Conservation (phyloP, 1,140 invertebrate genomes). For the Calliphora vicina region DNA sequence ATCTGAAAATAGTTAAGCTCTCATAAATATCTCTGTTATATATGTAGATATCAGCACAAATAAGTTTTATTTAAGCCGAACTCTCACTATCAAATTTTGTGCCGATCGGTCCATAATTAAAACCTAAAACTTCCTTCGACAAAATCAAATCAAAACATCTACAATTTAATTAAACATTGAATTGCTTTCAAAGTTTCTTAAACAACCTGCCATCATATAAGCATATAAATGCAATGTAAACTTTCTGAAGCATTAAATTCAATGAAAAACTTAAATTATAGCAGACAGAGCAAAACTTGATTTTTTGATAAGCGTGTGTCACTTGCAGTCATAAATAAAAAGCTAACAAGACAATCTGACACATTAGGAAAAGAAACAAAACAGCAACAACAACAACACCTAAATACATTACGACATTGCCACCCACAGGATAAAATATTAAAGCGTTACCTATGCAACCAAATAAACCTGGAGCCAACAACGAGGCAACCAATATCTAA, state of each 20-base stretch:
- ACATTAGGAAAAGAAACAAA: not conserved
- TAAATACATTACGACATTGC: not conserved
- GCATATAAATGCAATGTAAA: not conserved
- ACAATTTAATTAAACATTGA: not conserved
- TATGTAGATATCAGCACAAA: too few relatives aligned
- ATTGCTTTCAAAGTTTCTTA: too few relatives aligned
- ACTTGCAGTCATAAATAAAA: constrained; percentile 31
- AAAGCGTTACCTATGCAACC: constrained; percentile 20
- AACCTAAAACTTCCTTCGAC: too few relatives aligned
- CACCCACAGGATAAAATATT: constrained; percentile 3
- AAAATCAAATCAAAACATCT: too few relatives aligned
- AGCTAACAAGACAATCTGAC: constrained; percentile 18
- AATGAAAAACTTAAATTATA: not conserved
- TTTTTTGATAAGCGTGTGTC: constrained; percentile 29
- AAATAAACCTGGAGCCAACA: not conserved
- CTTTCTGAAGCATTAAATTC: not conserved
- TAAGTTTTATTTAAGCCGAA: too few relatives aligned
- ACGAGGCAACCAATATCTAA: not conserved
- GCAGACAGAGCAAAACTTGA: constrained; percentile 11
- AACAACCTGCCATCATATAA: not conserved
- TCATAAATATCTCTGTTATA: too few relatives aligned
- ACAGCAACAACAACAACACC: not conserved
- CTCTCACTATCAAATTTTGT: too few relatives aligned
- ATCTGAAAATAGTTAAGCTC: too few relatives aligned
- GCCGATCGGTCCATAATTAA: too few relatives aligned